Conservation (phyloP, 2,113 vertebrate species). For the Nyctereutes procyonoides region DNA sequence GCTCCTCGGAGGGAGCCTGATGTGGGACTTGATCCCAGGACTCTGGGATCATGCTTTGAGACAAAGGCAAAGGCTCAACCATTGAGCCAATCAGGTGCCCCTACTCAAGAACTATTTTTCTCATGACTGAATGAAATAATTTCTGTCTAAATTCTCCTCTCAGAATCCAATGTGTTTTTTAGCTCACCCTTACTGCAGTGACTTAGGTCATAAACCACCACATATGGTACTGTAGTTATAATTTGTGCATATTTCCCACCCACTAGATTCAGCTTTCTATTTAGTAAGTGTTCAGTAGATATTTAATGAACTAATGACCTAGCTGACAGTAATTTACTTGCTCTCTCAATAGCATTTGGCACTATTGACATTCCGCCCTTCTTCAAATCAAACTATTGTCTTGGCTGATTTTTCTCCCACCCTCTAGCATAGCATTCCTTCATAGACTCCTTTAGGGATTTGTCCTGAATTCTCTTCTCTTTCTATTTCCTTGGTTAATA, state of each 20-base stretch:
- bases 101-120: neutral
- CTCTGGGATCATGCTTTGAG: no score
- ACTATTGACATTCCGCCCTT: neutral
- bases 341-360: neutral
- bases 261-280: neutral
- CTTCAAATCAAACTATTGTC: neutral
- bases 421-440: neutral
- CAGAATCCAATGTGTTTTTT: neutral
- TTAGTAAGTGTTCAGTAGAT: conserved; percentile 7
- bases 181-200: neutral
- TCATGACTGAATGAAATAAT: neutral
- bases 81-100: no score
- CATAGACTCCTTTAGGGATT: neutral
- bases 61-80: no score
- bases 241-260: neutral
- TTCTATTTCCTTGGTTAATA: neutral
- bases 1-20: no score
- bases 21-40: no score
- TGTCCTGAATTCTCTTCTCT: neutral
- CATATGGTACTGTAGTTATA: neutral
- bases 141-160: neutral
- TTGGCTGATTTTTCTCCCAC: neutral
- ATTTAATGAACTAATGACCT: neutral
- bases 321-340: neutral
- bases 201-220: neutral